Base-by-base conservation (phyloP, 2,113 vertebrate species). In the Neolamprologus brichardi region DNA sequence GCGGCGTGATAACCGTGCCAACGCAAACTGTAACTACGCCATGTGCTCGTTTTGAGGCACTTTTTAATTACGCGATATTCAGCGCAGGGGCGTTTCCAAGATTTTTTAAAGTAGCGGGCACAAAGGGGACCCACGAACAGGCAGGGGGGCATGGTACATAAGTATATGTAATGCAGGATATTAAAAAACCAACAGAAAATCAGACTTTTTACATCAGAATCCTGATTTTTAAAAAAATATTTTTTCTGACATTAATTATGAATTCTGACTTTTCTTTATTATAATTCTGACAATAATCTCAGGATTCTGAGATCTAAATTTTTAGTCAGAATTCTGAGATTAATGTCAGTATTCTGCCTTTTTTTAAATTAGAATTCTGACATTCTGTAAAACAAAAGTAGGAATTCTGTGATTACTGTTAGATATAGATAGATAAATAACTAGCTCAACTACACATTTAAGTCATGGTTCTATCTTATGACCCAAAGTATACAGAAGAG, bases 181-280 rank as follows among this genome's bases (percentile, higher is more conserved):
- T 64, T n/a, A 37, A 67, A 67, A 64, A 37, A 37, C 1, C 18
- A 64, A 2, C 18, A 64, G 2, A 64, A 64, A 64, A 1, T n/a
- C 6, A 20, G 6, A 64, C 32, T 64, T 64, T 64, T 34, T 37
- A 64, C 18, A 64, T 20, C 32, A 13, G 32, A 64, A 37, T 37
- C 32, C 17, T n/a, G 17, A 37, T 18, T n/a, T 60, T 58, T 3
- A 0, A 0, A 0, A 0, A 32, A 60, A 60, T 11, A 18, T 0
- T 11, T 34, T 62, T 62, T n/a, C 30, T 62, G 17, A 34, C 2
- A 34, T 62, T 12, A 62, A 62, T 62, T n/a, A 11, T 0, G 0
- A 62, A 64, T 64, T 64, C 17, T 64, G 30, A 64, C 30, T 64
- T 64, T 34, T 64, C 4, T 64, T 64, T n/a, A 64, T 64, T 34